Conservation (phyloP, 1,140 invertebrate species). For the Holotrichia oblita region DNA sequence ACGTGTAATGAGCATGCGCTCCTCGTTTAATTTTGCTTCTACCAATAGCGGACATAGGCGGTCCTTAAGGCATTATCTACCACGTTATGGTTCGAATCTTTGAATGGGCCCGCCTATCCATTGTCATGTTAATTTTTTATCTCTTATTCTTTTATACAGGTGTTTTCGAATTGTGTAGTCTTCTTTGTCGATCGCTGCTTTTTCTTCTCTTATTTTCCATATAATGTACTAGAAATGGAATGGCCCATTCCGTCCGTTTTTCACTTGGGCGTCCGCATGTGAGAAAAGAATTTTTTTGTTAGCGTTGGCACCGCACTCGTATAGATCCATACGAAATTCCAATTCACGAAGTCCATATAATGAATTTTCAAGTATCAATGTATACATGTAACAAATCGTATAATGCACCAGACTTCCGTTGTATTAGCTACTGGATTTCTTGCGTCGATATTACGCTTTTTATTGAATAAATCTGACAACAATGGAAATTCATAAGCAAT, state of each 20-base stretch:
- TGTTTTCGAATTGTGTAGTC: conserved; percentile 59
- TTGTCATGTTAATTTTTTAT: conserved; percentile 62
- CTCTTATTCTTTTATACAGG: conserved; percentile 61
- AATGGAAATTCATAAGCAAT: conserved; percentile 20
- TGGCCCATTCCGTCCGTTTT: conserved; percentile 36
- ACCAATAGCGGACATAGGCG: conserved; percentile 55
- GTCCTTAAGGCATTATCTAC: conserved; percentile 55
- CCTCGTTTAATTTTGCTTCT: conserved; percentile 30
- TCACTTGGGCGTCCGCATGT: conserved; percentile 25
- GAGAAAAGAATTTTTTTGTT: conserved; percentile 31
- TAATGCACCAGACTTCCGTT: conserved; percentile 34
- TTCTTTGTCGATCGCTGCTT: conserved; percentile 41
- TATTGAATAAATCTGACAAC: background rate
- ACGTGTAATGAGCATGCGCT: conserved; percentile 53
- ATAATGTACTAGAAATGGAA: conserved; percentile 38
- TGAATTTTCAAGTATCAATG: conserved; percentile 35
- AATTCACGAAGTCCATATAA: conserved; percentile 28
- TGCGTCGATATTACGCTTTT: background rate
- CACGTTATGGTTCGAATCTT: conserved; percentile 58
- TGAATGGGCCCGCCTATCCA: conserved; percentile 55
- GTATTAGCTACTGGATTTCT: conserved; percentile 31
- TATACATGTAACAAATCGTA: conserved; percentile 31
- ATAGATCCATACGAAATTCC: conserved; percentile 33
- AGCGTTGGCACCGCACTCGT: conserved; percentile 15
- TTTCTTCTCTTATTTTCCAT: conserved; percentile 36